These are phyloP conservation scores for Silurus glanis DNA, from an alignment of 2,113 vertebrate genomes.

Conservation along the genomic window DNA sequence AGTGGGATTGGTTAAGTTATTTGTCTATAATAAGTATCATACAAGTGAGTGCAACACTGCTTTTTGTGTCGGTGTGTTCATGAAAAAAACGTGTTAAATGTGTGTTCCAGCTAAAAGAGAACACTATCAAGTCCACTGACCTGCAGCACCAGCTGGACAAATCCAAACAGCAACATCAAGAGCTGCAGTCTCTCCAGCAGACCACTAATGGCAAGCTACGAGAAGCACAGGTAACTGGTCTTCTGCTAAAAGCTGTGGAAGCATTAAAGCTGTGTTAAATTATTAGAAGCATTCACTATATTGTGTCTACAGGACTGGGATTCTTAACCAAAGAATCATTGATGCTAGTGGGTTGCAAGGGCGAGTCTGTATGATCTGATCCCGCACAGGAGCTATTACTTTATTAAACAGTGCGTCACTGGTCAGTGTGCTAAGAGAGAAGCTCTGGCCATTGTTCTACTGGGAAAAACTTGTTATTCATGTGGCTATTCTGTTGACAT, in stretches of 20 bases:
- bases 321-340: no score
- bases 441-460: no score
- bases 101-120: constrained; percentile 84
- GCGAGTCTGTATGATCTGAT: no score
- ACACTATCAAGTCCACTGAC: constrained; percentile 80
- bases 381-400: no score
- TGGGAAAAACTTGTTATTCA: no score
- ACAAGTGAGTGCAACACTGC: not conserved
- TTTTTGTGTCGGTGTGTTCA: not conserved
- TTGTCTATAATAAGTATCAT: not conserved
- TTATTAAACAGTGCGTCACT: no score
- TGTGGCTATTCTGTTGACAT: no score
- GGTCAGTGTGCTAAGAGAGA: no score
- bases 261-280: not conserved
- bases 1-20: not conserved
- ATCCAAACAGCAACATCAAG: constrained; percentile 91
- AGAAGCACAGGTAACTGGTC: constrained; percentile 86
- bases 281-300: not conserved
- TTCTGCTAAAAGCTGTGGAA: not conserved
- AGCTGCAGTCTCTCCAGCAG: constrained; percentile 90
- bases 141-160: constrained; percentile 94
- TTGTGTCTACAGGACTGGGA: not conserved
- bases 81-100: not conserved
- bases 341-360: not conserved
- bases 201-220: constrained; percentile 90